Evolutionary conservation across 2,797 vertebrate genomes (phyloP), one percentile per base, ranked within the genome.

Genomic region (Chaenodraco wilsoni): DNA sequence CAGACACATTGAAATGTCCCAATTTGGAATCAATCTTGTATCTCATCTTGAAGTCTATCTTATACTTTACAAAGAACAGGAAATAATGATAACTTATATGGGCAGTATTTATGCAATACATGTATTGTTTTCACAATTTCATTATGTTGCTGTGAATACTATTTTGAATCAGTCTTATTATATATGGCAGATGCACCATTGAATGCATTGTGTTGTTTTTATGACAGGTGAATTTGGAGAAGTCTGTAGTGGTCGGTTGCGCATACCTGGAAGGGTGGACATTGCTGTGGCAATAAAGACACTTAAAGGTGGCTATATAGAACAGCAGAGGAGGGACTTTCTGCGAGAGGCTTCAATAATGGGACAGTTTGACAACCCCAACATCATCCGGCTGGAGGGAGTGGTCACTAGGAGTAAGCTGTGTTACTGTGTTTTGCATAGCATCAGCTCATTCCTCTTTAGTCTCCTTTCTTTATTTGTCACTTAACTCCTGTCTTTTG

Each of bases 271-370:
- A 40, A 97, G 97, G 89, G 96, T 95, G 82, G 97, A 98, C 86
- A 96, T 97, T 37, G 94, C 96, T 21, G 98, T 98, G 72, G 98
- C 98, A 68, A 99, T 99, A 83, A 99, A 99, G 92, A 99, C 98
- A n/a, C 91, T 99, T 8, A 99, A 99, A 93, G 96, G 97, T 0
- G 98, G 98, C 66, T 97, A 97, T 7, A 75, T 97, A 89, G 98
- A 99, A 51, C 94, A 95, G 4, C 98, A 99, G 89, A 95, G 96
- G 86, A 92, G 95, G 79, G 97, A 98, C 81, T 99, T 99, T 91
- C 92, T 99, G 71, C 94, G 97, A 69, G 98, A 99, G 90, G 98
- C 98, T 3, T 98, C 96, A 72, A 99, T 99, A 90, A 98, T 99
- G 95, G 98, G 98, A 72, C 98, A 99, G 69, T 99, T 99, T 89